Conservation (phyloP, 2,797 vertebrate genomes). For the Lepilemur septentrionalis region DNA sequence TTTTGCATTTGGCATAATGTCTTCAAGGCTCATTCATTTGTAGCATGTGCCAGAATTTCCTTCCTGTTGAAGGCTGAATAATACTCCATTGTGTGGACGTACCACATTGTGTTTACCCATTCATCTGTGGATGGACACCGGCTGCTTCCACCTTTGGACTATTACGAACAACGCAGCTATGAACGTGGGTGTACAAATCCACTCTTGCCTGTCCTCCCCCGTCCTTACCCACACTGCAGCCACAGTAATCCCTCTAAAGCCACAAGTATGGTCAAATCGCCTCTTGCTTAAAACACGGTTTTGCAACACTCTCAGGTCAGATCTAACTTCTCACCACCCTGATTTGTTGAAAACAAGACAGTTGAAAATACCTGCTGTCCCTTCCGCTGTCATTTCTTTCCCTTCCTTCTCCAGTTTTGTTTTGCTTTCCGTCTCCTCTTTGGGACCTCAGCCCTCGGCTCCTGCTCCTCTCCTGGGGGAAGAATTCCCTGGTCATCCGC, state of each 20-base stretch:
- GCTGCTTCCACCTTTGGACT: neutral
- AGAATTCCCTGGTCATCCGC: neutral
- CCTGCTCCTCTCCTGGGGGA: neutral
- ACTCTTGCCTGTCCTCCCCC: neutral
- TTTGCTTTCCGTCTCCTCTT: neutral
- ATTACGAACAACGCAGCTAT: neutral
- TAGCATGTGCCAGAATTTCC: neutral
- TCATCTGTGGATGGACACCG: neutral
- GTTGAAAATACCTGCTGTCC: neutral
- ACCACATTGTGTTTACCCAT: neutral
- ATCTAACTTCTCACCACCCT: neutral
- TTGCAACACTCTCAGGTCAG: neutral
- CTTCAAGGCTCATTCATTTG: neutral
- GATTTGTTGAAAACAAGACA: neutral
- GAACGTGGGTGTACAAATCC: neutral
- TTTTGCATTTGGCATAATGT: neutral
- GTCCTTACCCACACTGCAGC: neutral
- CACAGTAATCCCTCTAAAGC: neutral
- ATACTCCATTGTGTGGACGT: neutral
- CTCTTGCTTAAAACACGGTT: neutral
- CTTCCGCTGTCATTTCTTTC: neutral
- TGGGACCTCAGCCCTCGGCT: neutral
- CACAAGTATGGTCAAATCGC: neutral
- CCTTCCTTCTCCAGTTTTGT: neutral
- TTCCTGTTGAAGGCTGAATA: neutral